These are phyloP conservation scores for Solenodon paradoxus DNA, from an alignment of 2,113 vertebrate genomes.

Conservation along the genomic window DNA sequence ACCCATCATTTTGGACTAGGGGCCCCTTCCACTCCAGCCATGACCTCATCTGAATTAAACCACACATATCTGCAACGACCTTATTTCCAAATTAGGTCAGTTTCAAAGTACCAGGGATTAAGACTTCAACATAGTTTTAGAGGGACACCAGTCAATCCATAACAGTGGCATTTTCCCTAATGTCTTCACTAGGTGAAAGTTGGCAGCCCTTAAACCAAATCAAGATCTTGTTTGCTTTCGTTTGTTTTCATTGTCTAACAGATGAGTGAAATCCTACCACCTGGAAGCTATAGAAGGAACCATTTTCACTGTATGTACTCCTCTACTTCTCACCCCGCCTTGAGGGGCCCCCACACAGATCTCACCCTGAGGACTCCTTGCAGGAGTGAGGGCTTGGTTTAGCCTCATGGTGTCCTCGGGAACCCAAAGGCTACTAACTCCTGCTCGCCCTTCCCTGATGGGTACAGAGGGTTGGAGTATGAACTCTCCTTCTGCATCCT, in stretches of 20 bases:
- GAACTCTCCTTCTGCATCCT: too few relatives aligned
- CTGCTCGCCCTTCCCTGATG: neutral
- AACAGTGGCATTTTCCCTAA: neutral
- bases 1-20: neutral
- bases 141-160: neutral
- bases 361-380: neutral
- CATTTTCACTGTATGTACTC: neutral
- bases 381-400: neutral
- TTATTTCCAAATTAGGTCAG: neutral
- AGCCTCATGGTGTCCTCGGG: neutral
- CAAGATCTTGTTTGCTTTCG: neutral
- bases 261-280: neutral
- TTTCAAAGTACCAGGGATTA: neutral
- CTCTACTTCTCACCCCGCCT: neutral
- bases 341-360: neutral
- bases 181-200: neutral
- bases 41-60: neutral
- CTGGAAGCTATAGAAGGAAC: neutral
- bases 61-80: neutral
- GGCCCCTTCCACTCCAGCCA: neutral
- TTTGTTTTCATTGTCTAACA: neutral
- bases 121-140: neutral
- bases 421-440: neutral
- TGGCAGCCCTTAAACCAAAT: neutral
- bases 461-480: neutral